Base-by-base conservation (phyloP, 2,797 vertebrate genomes). In the Benthosema pterotum region DNA sequence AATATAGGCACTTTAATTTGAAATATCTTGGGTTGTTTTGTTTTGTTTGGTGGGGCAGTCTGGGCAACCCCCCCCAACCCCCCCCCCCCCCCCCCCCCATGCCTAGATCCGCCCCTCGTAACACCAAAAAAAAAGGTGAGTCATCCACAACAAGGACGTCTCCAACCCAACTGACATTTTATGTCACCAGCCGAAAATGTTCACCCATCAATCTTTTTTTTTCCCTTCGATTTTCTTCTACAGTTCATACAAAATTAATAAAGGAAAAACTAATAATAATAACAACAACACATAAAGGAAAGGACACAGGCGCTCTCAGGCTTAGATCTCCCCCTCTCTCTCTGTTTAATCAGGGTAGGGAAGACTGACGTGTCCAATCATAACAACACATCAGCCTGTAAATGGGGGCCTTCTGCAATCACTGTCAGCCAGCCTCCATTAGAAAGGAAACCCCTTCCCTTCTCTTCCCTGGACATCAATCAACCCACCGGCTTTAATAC, bases 341-440 rank as follows among this genome's bases (percentile, higher is more conserved):
- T 95, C 95, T 88, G 96, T 97, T 97, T 98, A 97, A 99, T 99
- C 96, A 95, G 95, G 94, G 94, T 92, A 94, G 94, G 94, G n/a
- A 94, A 96, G 96, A 99, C 94, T 98, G 97, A 98, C 97, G 95
- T 93, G 93, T 90, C 85, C 91, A 95, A 97, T 99, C 97, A 99
- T 95, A 98, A 99, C 96, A 98, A 97, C 94, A 94, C 96, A 94
- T 99, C 96, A 98, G 95, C 84, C 84, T 91, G 92, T 91, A 96
- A 93, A 92, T 94, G 92, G 95, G 94, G 93, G 13, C 95, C 93
- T 92, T 32, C 28, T 75, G 91, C 94, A 89, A 95, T 93, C 93
- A 95, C 94, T 96, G 96, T 96, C 96, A 97, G 91, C 87, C 93
- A 75, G 92, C 90, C 92, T 92, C 94, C 93, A 92, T 95, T 95